Conservation (phyloP, 2,113 vertebrate genomes). For the Oreochromis niloticus region DNA sequence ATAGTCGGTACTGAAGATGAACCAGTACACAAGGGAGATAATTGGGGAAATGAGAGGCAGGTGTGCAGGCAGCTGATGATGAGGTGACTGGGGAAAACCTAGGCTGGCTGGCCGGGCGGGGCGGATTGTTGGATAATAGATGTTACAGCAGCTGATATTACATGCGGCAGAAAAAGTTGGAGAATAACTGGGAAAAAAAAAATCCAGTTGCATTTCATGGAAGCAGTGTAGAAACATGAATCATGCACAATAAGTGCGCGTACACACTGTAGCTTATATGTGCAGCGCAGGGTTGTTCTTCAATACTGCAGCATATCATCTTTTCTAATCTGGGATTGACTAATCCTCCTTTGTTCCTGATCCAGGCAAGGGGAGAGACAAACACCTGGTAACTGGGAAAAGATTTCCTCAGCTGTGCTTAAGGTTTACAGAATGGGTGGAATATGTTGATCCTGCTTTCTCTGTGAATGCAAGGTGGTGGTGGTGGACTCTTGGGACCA, state of each 20-base stretch:
- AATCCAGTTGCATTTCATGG: not conserved
- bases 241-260: not conserved
- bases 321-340: conserved; percentile 57
- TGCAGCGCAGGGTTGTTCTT: not conserved
- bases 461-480: not conserved
- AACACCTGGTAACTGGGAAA: not conserved
- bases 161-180: not conserved
- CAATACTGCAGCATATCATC: conserved; percentile 32
- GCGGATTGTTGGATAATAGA: not conserved
- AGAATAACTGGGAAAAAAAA: not conserved
- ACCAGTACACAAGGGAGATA: not conserved
- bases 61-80: not conserved
- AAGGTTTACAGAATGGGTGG: not conserved
- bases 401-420: not conserved
- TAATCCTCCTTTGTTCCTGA: conserved; percentile 53
- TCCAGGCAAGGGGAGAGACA: not conserved
- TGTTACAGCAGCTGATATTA: not conserved
- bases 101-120: accelerated
- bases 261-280: not conserved
- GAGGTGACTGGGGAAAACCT: not conserved
- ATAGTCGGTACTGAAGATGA: not conserved
- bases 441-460: conserved; percentile 1
- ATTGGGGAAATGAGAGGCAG: not conserved
- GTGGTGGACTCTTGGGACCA: conserved; percentile 12
- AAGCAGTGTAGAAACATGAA: not conserved